Conservation (phyloP, 2,888 invertebrate genomes). For the Bedellia somnulentella region DNA sequence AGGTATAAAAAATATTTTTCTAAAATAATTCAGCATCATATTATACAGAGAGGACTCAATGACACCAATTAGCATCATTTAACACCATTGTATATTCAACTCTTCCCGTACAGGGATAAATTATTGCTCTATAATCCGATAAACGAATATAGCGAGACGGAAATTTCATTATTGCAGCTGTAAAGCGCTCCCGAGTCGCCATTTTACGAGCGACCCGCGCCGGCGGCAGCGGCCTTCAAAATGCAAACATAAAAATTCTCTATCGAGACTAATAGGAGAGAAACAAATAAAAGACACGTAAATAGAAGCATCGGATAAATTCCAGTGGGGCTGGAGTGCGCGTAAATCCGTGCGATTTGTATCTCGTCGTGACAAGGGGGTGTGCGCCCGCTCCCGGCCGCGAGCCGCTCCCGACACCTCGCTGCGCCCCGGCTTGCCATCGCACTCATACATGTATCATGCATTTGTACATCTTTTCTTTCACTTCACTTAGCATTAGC, state of each 20-base stretch:
- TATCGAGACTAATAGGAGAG: constrained; percentile 58
- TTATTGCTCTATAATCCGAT: constrained; percentile 53
- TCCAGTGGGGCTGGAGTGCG: constrained; percentile 55
- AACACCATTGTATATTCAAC: too few species aligned
- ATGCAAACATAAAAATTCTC: constrained; percentile 60
- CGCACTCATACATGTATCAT: too few species aligned
- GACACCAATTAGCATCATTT: too few species aligned
- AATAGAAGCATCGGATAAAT: constrained; percentile 57
- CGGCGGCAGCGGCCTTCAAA: too few species aligned
- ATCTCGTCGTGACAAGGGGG: constrained; percentile 49
- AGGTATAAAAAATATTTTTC: too few species aligned
- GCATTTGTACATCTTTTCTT: too few species aligned
- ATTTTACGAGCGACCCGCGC: constrained; percentile 51
- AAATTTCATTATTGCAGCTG: constrained; percentile 52
- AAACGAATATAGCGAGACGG: constrained; percentile 39
- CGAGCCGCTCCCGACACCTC: constrained; percentile 13
- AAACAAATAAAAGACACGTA: constrained; percentile 62
- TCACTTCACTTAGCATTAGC: too few species aligned
- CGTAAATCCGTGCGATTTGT: constrained; percentile 63
- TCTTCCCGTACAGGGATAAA: too few species aligned
- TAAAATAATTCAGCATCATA: too few species aligned
- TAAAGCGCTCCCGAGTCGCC: constrained; percentile 53
- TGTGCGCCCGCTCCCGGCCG: constrained; percentile 20
- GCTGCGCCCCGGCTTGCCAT: constrained; percentile 9
- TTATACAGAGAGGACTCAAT: too few species aligned